Evolutionary conservation across 2,888 invertebrate species (phyloP), one percentile per base, ranked within the genome.

Genomic region (Xestia rhomboidea): DNA sequence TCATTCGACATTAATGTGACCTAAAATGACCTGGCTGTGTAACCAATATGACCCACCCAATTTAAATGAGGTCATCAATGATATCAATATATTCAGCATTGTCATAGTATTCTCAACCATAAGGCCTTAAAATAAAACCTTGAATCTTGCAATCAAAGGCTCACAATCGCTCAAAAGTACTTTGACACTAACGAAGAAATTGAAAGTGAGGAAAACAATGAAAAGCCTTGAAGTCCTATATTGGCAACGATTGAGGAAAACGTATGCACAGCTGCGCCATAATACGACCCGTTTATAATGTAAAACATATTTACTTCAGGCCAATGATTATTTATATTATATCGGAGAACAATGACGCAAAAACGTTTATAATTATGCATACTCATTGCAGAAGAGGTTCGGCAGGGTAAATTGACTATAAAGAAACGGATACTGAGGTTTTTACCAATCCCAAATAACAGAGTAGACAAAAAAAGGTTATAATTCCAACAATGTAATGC

Each of bases 161-260:
- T 24, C 24, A 30, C 46, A 80, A 49, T 51, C 66, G 30, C 24
- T 73, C 69, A 71, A 73, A 27, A 7, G 46, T 63, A 34, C 21
- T n/a, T 69, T 76, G 80, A 76, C 74, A 76, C 11, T 74, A 63
- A 75, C 68, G 77, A 80, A 80, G 57, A 83, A 83, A 81, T 86
- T 74, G 77, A 77, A 86, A 83, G 77, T 81, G n/a, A 76, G 57
- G 57, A 63, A 72, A 77, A 69, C 21, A 77, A 60, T 68, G 6
- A 69, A 62, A 73, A 80, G 72, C 83, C 88, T 84, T 87, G 88
- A 24, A 68, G 30, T 57, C 60, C 34, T 70, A 21, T 70, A 54
- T 63, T 51, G 11, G 15, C 46, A 62, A 72, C 60, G 46, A 71
- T 75, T 80, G 69, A 87, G 83, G 87, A 83, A 87, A 83, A 81